Evolutionary conservation across 23 tunicate species (phyloP).

Genomic region (Halocynthia aurantium): DNA sequence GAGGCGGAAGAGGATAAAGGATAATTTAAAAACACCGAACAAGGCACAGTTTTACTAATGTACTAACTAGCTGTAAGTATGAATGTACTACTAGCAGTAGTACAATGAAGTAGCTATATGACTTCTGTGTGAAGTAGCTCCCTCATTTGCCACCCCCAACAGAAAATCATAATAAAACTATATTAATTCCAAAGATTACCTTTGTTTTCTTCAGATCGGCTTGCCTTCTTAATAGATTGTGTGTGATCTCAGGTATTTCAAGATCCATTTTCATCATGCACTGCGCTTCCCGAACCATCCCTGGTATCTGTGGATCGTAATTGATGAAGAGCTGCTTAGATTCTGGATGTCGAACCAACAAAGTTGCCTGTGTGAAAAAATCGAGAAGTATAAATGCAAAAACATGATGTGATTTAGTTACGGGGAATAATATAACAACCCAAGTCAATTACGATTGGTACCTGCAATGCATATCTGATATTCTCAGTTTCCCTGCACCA

Average conservation of each 20-base stretch:
- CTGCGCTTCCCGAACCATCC: conserved; percentile 78
- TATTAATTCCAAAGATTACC: conserved; percentile 37
- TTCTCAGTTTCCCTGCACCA: conserved; percentile 96
- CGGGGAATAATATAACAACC: neutral
- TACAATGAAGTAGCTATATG: no score
- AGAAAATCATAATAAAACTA: no score
- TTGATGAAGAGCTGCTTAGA: conserved; percentile 81
- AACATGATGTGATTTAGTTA: no score
- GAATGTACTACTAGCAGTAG: no score
- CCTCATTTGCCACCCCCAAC: no score
- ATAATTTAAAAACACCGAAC: no score
- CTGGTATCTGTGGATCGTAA: conserved; percentile 87
- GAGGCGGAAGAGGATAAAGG: no score
- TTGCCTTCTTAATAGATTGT: conserved; percentile 50
- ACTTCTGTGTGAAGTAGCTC: no score
- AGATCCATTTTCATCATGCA: conserved; percentile 82
- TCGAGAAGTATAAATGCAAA: neutral
- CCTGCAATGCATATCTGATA: conserved; percentile 75
- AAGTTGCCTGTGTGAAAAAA: conserved; percentile 51
- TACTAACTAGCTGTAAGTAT: no score
- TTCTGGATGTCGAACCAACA: conserved; percentile 94
- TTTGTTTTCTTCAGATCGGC: conserved; percentile 60
- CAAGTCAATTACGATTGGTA: no score
- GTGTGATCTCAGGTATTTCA: conserved; percentile 77
- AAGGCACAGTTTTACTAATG: no score